Evolutionary conservation across 2,113 vertebrate species (phyloP), one percentile per base, ranked within the genome.

Genomic region (Thymallus thymallus): DNA sequence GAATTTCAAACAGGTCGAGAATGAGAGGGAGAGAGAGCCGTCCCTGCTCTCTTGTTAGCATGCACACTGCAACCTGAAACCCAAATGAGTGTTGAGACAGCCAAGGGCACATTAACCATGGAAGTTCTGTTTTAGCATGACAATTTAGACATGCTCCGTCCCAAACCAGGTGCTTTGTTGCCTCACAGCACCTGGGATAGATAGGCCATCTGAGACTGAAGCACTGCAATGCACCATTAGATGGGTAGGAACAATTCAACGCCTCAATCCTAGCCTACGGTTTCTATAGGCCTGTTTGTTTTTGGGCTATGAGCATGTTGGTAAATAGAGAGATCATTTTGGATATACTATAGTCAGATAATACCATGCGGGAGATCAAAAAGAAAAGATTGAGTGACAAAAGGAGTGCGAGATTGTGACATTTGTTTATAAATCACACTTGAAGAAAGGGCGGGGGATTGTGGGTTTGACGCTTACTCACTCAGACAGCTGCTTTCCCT

Each of bases 61-160:
- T 86, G 80, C 83, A 85, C 63, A 60, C 74, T 60, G 77, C 69
- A 78, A 81, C 45, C 66, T 71, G 73, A 81, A 78, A 73, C 79
- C 79, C 64, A 30, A 68, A 41, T 9, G 2, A 73, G 71, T 68
- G 71, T 69, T 76, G 72, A 73, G 76, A 75, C 80, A 77, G 78
- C 80, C 84, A 88, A 89, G 84, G 87, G 84, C 87, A 89, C 86
- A 87, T 87, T 90, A 82, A 73, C 68, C 79, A 72, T 63, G 29
- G 60, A n/a, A 20, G 68, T 18, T 51, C 48, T 51, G 48, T 51
- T 51, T 66, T 60, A 65, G 75, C 72, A 77, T 75, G 56, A 82
- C 78, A 82, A 81, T 77, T 68, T 65, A 79, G 62, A 20, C 68
- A 75, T 56, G 69, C 61, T 66, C 41, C 26, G 23, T 78, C 45